Evolutionary conservation across 1,140 invertebrate genomes (phyloP), one percentile per base, ranked within the genome.

Genomic region (Drosophila bipectinata): DNA sequence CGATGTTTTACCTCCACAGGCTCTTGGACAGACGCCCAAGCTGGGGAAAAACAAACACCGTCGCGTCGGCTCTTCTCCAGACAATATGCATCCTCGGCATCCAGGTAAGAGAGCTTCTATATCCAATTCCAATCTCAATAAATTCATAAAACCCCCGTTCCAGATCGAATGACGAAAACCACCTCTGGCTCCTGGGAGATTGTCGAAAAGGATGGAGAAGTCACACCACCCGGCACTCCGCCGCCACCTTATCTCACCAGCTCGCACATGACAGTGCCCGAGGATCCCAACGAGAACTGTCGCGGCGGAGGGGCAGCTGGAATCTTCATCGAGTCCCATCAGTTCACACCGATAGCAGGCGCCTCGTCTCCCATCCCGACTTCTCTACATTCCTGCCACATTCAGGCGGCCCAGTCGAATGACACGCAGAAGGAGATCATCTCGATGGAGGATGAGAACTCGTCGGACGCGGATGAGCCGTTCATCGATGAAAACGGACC

Each of bases 381-480:
- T 37, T 47, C 51, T 24, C 47, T 81, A 84, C 90, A 90, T 90
- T 91, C 90, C 85, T 84, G 68, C 59, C 90, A 84, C 59, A 84
- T 90, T 58, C 83, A 88, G 26, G 90, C 85, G 24, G 90, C 85
- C 21, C 90, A 91, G 53, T 77, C 90, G 5, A 83, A 58, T 57
- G 76, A 88, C 51, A 92, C 93, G 66, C 96, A 97, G 79, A 93
- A 95, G 79, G 94, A 95, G 32, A 98, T 98, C 51, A 97, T 98
- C 80, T 97, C 96, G 21, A 98, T 98, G 96, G 98, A 99, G 92
- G 97, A 98, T 91, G 97, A 98, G 89, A 97, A 98, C 81, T 95
- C 97, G 66, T 97, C 96, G 44, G 96, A 97, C 92, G 94, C 96
- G 82, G 96, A 97, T 93, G 93, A 94, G 79, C 95, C 96, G 90